Evolutionary conservation across 2,113 vertebrate species (phyloP).

Genomic region (Chlorocebus sabaeus): DNA sequence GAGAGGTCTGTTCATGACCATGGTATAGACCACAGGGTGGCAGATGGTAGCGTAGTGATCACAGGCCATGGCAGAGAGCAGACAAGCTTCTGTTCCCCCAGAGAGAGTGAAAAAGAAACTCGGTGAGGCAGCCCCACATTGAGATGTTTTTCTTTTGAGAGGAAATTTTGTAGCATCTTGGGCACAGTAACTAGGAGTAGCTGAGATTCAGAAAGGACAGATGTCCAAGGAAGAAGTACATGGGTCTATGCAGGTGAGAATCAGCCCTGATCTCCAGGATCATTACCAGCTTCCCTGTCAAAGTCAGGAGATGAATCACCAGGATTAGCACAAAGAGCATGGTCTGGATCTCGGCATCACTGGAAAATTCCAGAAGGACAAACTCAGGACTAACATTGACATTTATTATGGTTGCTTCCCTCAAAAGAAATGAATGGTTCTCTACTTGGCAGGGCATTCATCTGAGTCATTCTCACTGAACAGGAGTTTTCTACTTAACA

Average conservation of each 20-base stretch:
- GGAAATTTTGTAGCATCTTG: conserved; percentile 11
- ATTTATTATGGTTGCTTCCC: conserved; percentile 17
- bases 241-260: neutral
- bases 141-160: conserved; percentile 31
- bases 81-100: neutral
- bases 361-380: conserved; percentile 15
- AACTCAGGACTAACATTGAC: conserved; percentile 34
- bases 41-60: conserved; percentile 25
- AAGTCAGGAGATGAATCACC: neutral
- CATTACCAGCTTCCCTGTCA: conserved; percentile 25
- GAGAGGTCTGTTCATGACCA: conserved; percentile 1
- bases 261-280: neutral
- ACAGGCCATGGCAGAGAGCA: conserved; percentile 33
- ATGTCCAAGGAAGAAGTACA: conserved; percentile 43
- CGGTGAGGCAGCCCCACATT: neutral
- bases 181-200: conserved; percentile 18
- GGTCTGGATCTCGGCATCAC: neutral
- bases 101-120: conserved; percentile 32
- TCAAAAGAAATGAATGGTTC: neutral
- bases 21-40: neutral
- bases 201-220: conserved; percentile 48
- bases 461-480: neutral
- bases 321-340: conserved; percentile 39
- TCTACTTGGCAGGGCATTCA: neutral
- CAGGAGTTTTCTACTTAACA: neutral